Percentiles rank a stretch among this genome's conserved stretches.
Conservation (phyloP, 2,113 vertebrate genomes). For the Cebus imitator region DNA sequence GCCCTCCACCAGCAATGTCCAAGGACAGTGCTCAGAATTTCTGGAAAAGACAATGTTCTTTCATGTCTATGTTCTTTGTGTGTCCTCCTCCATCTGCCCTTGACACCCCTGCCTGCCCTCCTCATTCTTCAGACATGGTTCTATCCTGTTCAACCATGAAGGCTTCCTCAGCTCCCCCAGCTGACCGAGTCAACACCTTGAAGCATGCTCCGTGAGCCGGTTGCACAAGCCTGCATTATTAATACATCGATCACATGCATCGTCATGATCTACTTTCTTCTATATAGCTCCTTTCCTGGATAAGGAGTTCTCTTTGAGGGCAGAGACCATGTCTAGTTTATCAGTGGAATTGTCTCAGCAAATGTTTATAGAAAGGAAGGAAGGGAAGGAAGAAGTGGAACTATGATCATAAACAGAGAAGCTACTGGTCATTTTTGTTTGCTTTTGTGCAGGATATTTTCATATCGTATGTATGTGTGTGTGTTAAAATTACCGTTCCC, state of each 20-base stretch:
- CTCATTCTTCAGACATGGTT: background rate
- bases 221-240: background rate
- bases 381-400: background rate
- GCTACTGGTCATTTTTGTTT: background rate
- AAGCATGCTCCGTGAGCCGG: background rate
- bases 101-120: background rate
- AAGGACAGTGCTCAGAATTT: background rate
- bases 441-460: background rate
- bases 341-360: background rate
- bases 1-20: background rate
- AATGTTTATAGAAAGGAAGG: background rate
- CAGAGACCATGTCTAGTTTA: background rate
- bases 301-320: background rate
- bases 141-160: background rate
- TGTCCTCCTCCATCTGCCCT: background rate
- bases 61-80: background rate
- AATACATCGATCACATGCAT: background rate
- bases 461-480: background rate
- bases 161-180: background rate
- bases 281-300: background rate
- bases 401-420: background rate
- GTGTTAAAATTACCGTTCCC: background rate
- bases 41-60: background rate
- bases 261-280: background rate
- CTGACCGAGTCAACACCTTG: background rate